Conservation (phyloP, 2,113 vertebrate species). For the Thomomys bottae region DNA sequence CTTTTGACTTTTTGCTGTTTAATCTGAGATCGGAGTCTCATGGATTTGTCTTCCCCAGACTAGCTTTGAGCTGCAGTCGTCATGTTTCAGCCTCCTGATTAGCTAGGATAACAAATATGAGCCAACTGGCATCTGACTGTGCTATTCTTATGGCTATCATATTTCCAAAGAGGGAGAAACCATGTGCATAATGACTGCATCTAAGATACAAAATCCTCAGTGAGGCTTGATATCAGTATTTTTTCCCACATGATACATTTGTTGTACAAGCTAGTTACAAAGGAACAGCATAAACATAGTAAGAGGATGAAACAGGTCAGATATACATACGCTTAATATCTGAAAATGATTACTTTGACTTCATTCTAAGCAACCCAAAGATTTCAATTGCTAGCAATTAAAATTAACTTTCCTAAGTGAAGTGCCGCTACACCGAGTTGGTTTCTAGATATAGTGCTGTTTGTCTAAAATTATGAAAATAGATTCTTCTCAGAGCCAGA, state of each 20-base stretch:
- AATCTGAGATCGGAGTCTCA: too few species aligned
- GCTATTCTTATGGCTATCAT: background rate
- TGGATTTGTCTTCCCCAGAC: too few species aligned
- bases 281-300: too few species aligned
- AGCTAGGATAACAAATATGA: too few species aligned
- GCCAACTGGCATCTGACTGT: too few species aligned
- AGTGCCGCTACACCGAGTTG: background rate
- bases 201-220: background rate
- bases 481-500: background rate
- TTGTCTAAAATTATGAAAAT: background rate
- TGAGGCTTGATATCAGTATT: too few species aligned
- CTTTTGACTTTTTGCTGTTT: too few species aligned
- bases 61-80: too few species aligned
- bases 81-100: too few species aligned
- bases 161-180: background rate
- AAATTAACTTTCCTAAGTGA: background rate
- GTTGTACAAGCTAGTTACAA: too few species aligned
- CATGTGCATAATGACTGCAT: background rate
- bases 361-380: background rate
- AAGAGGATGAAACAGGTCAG: too few species aligned
- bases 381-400: background rate
- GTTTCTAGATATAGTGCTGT: slow-evolving; percentile 32
- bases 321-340: background rate
- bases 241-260: too few species aligned
- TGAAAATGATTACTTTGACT: background rate